These are phyloP conservation scores for Bergia sp. DNA, from an alignment of 92 coral and sea anemone genomes.

Conservation along the genomic window DNA sequence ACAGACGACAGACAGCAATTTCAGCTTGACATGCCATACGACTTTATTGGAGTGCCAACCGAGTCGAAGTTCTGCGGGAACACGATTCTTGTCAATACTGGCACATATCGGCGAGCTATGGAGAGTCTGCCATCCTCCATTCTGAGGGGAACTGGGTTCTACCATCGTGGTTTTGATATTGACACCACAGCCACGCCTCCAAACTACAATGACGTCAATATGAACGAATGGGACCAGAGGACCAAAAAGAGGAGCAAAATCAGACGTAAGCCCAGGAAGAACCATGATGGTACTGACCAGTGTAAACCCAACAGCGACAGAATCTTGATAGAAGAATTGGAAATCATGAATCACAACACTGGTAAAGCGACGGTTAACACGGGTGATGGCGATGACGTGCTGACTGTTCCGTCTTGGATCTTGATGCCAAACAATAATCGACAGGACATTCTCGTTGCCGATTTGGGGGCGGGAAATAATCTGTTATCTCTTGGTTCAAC, in stretches of 20 bases:
- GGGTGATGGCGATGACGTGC: conserved; percentile 60
- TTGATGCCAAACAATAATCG: conserved; percentile 33
- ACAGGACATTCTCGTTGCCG: conserved; percentile 49
- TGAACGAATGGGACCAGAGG: conserved; percentile 24
- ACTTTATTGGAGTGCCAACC: conserved; percentile 55
- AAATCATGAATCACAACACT: conserved; percentile 14
- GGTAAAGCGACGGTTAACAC: conserved; percentile 52
- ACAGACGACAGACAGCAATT: conserved; percentile 48
- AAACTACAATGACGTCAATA: conserved; percentile 53
- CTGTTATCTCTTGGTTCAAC: conserved; percentile 59
- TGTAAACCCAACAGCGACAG: conserved; percentile 64
- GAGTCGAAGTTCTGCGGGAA: conserved; percentile 65
- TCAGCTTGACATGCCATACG: conserved; percentile 56
- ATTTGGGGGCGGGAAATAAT: conserved; percentile 58
- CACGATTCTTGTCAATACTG: too few species aligned
- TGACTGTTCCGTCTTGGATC: conserved; percentile 50
- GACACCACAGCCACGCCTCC: conserved; percentile 50
- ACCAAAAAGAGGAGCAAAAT: background rate
- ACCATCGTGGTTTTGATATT: conserved; percentile 51
- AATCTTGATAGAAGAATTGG: conserved; percentile 59
- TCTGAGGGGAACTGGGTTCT: conserved; percentile 27
- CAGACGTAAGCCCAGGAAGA: background rate
- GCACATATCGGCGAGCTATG: conserved; percentile 41
- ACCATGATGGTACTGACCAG: conserved; percentile 4
- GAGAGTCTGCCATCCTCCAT: conserved; percentile 33